Conservation (phyloP, 2,888 invertebrate genomes). For the Crocallis elinguaria region DNA sequence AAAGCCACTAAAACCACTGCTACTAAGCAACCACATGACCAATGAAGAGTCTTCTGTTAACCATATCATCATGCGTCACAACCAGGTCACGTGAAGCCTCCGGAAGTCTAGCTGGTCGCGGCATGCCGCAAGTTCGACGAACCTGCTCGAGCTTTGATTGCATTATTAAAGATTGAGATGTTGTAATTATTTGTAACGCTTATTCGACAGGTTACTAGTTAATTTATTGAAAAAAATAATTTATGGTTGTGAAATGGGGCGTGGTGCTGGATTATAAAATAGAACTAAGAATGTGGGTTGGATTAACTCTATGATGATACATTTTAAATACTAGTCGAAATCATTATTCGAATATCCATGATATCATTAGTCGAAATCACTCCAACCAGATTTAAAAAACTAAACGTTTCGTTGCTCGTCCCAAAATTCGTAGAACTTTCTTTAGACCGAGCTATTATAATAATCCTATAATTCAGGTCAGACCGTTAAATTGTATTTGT, state of each 20-base stretch:
- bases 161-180: slow-evolving; percentile 17
- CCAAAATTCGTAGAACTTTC: no score
- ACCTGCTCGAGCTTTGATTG: slow-evolving; percentile 27
- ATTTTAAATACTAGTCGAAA: no score
- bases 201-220: neutral
- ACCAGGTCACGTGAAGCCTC: neutral
- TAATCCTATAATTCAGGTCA: no score
- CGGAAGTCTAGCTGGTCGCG: slow-evolving; percentile 16
- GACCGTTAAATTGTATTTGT: neutral
- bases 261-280: neutral
- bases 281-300: neutral
- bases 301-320: neutral
- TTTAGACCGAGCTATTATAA: no score
- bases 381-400: no score
- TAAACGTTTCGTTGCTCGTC: no score
- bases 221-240: neutral
- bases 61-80: neutral
- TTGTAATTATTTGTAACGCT: neutral
- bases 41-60: no score
- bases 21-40: no score
- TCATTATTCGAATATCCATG: no score
- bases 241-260: neutral
- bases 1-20: no score
- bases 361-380: no score
- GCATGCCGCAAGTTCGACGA: slow-evolving; percentile 28